Percentiles rank a stretch among this genome's conserved stretches.
Evolutionary conservation across 2,888 invertebrate genomes (phyloP).

Genomic region (Cephonodes hylas): DNA sequence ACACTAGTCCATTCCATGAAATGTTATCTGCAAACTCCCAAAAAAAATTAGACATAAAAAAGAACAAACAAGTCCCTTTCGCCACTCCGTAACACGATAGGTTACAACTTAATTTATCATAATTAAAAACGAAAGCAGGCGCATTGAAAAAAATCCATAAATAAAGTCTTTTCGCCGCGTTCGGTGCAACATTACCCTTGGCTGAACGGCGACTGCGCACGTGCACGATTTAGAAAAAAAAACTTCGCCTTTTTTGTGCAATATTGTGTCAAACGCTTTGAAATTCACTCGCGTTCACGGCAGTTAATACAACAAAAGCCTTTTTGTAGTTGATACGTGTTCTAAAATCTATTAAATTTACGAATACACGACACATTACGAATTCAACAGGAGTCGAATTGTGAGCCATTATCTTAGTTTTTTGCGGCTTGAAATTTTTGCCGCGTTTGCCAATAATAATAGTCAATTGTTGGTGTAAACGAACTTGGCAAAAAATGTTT

Average conservation of each 20-base stretch:
- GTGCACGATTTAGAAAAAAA: constrained; percentile 31
- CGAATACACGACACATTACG: constrained; percentile 15
- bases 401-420: background rate
- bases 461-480: background rate
- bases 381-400: background rate
- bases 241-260: constrained; percentile 29
- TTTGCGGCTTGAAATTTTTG: background rate
- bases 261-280: constrained; percentile 21
- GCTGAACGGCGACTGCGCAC: constrained; percentile 13
- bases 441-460: background rate
- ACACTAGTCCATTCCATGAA: background rate
- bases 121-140: background rate
- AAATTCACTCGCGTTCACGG: constrained; percentile 39
- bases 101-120: background rate
- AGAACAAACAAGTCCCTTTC: background rate
- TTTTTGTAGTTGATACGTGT: constrained; percentile 36
- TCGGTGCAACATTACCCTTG: constrained; percentile 24
- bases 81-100: background rate
- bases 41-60: background rate
- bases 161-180: constrained; percentile 18
- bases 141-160: constrained; percentile 8
- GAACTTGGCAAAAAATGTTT: background rate
- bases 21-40: background rate
- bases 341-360: constrained; percentile 32
- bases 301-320: constrained; percentile 40